Conservation (phyloP, 2,888 invertebrate species). For the Colostygia pectinataria region DNA sequence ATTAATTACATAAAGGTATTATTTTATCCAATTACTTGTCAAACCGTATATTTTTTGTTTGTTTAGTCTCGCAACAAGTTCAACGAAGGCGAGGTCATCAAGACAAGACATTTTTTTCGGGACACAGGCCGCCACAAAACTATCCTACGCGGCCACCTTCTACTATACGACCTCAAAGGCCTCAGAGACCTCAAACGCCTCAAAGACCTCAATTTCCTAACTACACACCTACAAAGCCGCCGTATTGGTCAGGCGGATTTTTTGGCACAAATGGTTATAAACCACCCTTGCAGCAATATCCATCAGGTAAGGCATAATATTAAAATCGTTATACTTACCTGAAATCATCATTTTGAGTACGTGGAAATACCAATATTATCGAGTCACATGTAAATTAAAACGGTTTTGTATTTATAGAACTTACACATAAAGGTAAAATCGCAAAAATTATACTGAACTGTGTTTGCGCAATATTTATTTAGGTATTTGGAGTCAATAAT, state of each 20-base stretch:
- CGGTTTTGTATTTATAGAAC: too few species aligned
- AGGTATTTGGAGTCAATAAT: too few species aligned
- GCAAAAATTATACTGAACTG: too few species aligned
- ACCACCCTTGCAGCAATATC: conserved; percentile 54
- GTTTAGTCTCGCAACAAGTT: conserved; percentile 47
- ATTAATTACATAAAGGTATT: too few species aligned
- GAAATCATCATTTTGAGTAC: too few species aligned
- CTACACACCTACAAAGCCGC: conserved; percentile 45
- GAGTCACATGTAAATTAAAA: too few species aligned
- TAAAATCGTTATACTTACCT: too few species aligned
- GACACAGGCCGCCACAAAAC: conserved; percentile 11
- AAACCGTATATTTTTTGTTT: conserved; percentile 3
- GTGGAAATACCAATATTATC: too few species aligned
- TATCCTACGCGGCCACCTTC: conserved; percentile 16
- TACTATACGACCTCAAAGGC: conserved; percentile 21
- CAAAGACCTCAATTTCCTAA: conserved; percentile 30
- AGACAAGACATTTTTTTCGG: conserved; percentile 30
- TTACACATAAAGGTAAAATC: too few species aligned
- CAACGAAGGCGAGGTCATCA: conserved; percentile 34
- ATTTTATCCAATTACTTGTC: too few species aligned
- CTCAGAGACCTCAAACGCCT: conserved; percentile 39
- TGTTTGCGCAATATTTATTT: too few species aligned
- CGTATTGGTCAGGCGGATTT: conserved; percentile 59
- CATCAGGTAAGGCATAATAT: conserved; percentile 60
- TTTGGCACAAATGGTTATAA: conserved; percentile 60